These are phyloP conservation scores for Sphinx pinastri DNA, from an alignment of 2,888 invertebrate species.

Conservation along the genomic window DNA sequence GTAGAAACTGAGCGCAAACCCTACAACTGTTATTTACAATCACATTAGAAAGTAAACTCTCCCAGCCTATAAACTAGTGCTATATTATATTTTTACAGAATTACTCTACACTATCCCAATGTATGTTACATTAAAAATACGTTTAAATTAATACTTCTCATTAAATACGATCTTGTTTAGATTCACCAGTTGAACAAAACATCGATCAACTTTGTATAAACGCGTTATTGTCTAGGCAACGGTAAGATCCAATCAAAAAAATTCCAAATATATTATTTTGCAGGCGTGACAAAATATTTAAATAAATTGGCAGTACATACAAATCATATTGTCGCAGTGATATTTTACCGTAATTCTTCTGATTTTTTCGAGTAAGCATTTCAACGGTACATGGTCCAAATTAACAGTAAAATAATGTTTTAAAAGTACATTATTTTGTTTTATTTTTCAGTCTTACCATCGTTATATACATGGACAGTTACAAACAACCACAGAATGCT, in stretches of 20 bases:
- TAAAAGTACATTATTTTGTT: constrained; percentile 40
- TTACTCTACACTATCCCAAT: constrained; percentile 54
- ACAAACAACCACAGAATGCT: constrained; percentile 28
- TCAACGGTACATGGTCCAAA: constrained; percentile 39
- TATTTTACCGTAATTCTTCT: not conserved
- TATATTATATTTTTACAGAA: constrained; percentile 53
- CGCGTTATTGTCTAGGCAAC: constrained; percentile 58
- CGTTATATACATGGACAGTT: constrained; percentile 75
- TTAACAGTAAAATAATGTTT: constrained; percentile 27
- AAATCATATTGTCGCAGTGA: constrained; percentile 26
- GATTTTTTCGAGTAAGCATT: not conserved
- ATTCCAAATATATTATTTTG: constrained; percentile 3
- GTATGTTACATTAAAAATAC: constrained; percentile 44
- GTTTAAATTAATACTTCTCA: constrained; percentile 72
- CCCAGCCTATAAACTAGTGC: constrained; percentile 44
- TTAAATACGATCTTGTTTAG: constrained; percentile 64
- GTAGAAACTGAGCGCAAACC: constrained; percentile 18
- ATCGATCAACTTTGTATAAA: constrained; percentile 44
- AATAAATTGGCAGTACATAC: constrained; percentile 33
- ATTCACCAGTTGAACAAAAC: constrained; percentile 36
- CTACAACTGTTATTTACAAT: constrained; percentile 50
- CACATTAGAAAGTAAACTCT: constrained; percentile 43
- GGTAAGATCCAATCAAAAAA: constrained; percentile 27
- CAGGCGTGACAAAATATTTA: constrained; percentile 19
- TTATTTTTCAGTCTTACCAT: constrained; percentile 75